Base-by-base conservation (phyloP, 2,888 invertebrate species). In the Aphodius granarius region DNA sequence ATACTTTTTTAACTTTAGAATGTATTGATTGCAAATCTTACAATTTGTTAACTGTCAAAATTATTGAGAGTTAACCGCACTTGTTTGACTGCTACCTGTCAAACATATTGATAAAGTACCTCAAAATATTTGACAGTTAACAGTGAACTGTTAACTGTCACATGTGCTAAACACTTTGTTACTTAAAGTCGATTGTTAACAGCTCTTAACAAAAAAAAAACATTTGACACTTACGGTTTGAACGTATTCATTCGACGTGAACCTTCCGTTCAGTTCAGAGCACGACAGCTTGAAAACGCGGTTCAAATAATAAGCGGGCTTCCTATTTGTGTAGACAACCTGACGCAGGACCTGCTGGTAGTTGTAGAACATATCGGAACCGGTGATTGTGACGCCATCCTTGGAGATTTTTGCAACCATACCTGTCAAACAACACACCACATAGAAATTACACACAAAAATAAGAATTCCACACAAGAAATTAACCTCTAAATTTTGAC, bases 261-360 rank as follows among this genome's bases (percentile, higher is more conserved):
- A 97, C 72, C 97, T 90, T 2, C 97, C 97, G 87, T 94, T 96
- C 77, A 97, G 91, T 87, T 97, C 97, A 0, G 97, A 96, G 88
- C 99, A 99, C 78, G 96, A 94, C 71, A 99, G 90, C 85, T 97
- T 97, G 89, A 99, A 99, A 20, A 96, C 97, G 79, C 98, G 92
- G 89, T 97, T 97, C 80, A 98, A 89, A 86, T 97, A 97, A 87
- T 97, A 97, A 9, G 97, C 97, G 2, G 98, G 98, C 85, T 98
- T 97, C 83, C 95, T 95, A 89, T 99, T 98, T 86, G 96, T 96
- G 89, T 99, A 99, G 81, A 94, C 94, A 78, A 97, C 93, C 83
- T 94, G 92, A 23, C 94, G 91, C 71, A 97, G 89, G 66, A 94
- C 92, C 89, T 93, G 91, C 84, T 94, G 92, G 83, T 95, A 95